Evolutionary conservation across 2,797 vertebrate species (phyloP), one percentile per base, ranked within the genome.

Genomic region (Threskiornis aethiopicus): DNA sequence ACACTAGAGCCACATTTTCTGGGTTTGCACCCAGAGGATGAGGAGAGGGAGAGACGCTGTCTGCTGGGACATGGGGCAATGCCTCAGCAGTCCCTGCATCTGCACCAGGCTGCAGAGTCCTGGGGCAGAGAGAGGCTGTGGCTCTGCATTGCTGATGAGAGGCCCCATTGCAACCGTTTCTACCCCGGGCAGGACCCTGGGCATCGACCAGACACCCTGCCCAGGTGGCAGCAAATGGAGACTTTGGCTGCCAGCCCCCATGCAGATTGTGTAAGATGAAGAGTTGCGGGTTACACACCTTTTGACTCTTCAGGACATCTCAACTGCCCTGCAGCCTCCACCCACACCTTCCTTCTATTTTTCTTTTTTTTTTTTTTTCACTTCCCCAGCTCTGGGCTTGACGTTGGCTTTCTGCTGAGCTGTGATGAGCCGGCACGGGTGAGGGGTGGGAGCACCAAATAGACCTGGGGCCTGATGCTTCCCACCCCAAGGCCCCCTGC

Each of bases 331-430:
- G n/a, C 37, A 79, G 51, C 59, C 26, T 85, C 88, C 80, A 77
- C 86, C 93, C 73, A 95, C 94, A 65, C 24, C 21, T 96, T 96
- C 66, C 70, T 95, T 95, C 31, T 90, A 16, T 73, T 95, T 95
- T 79, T 39, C n/a, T 84, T 72, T 8, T 42, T 44, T 47, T 57
- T 46, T 59, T 44, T 49, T n/a, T 51, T 10, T n/a, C n/a, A 82
- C 9, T 84, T 64, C 52, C 37, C 15, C 12, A 1, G 12, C 26
- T 16, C 13, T 28, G 22, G 14, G 8, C n/a, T 97, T 79, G 35
- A 62, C 13, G 24, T 47, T 82, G 31, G 20, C 41, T 90, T 93
- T 89, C 47, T 0, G 2, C 73, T 89, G 81, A 92, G 73, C 47
- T 76, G n/a, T 77, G 46, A 75, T 42, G 42, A 71, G 54, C 61